Evolutionary conservation across 2,888 invertebrate species (phyloP).

Genomic region (Nyleta sp.): DNA sequence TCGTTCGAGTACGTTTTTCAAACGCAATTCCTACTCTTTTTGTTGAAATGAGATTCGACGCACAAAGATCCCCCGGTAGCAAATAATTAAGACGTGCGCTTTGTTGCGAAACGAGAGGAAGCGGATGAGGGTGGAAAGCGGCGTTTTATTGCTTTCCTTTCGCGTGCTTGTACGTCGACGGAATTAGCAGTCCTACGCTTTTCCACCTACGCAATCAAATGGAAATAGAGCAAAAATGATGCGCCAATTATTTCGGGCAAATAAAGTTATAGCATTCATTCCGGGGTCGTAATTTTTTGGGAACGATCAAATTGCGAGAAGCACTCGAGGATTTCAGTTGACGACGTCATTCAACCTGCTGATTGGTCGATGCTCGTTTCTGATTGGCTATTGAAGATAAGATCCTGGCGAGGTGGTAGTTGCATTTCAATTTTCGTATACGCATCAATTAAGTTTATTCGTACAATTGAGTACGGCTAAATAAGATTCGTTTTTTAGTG

Average conservation of each 20-base stretch:
- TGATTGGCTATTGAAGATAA: slow-evolving; percentile 31
- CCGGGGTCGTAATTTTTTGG: slow-evolving; percentile 24
- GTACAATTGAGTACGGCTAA: slow-evolving; percentile 10
- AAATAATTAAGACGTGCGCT: slow-evolving; percentile 31
- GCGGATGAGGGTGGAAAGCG: too few relatives aligned
- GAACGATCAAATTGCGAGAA: background rate
- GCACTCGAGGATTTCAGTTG: slow-evolving; percentile 1
- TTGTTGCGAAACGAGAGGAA: too few relatives aligned
- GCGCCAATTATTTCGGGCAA: slow-evolving; percentile 31
- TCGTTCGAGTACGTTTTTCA: too few relatives aligned
- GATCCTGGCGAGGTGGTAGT: background rate
- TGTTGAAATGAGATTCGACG: too few relatives aligned
- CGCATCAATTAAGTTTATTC: too few relatives aligned
- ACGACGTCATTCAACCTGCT: slow-evolving; percentile 22
- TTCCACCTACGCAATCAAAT: slow-evolving; percentile 41
- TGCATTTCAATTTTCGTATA: background rate
- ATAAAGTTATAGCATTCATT: slow-evolving; percentile 13
- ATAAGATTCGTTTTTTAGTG: too few relatives aligned
- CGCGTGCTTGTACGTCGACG: slow-evolving; percentile 14
- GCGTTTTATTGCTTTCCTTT: too few relatives aligned
- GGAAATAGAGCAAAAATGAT: slow-evolving; percentile 34
- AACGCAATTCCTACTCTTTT: too few relatives aligned
- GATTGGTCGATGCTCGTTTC: slow-evolving; percentile 12
- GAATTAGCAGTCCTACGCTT: slow-evolving; percentile 28
- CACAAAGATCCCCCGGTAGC: too few relatives aligned